phyloP scores from a whole-genome alignment of 2,113 vertebrate genomes.

The Camelus bactrianus region DNA sequence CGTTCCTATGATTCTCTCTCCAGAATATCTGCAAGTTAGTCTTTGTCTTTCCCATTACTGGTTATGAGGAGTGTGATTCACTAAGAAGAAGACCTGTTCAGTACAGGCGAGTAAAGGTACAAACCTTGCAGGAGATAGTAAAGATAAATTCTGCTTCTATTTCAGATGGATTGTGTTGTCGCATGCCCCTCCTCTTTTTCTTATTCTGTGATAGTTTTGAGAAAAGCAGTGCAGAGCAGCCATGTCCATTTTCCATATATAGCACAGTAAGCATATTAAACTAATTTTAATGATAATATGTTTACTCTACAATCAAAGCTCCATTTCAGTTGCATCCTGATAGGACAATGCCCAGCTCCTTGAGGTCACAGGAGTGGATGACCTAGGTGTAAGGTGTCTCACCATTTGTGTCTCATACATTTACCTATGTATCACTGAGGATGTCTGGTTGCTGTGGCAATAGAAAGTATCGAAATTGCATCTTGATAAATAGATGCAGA shows the following conservation, averaged over 20 bases:
- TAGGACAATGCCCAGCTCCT: background rate
- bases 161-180: background rate
- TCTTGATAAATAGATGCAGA: background rate
- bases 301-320: background rate
- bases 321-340: background rate
- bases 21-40: slow-evolving; percentile 2
- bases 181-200: background rate
- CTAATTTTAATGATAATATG: background rate
- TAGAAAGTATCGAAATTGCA: background rate
- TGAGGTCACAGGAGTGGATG: background rate
- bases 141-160: background rate
- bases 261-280: background rate
- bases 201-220: background rate
- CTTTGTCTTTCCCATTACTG: slow-evolving; percentile 18
- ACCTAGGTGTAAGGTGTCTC: background rate
- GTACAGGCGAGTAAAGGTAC: background rate
- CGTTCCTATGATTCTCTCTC: background rate
- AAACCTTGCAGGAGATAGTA: background rate
- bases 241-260: background rate
- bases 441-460: background rate
- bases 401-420: background rate
- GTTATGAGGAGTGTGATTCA: background rate
- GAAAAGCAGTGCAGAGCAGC: background rate
- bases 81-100: slow-evolving; percentile 5
- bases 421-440: background rate